These are phyloP conservation scores for Berghia stephanieae DNA, from an alignment of 1,140 invertebrate genomes.

Conservation along the genomic window DNA sequence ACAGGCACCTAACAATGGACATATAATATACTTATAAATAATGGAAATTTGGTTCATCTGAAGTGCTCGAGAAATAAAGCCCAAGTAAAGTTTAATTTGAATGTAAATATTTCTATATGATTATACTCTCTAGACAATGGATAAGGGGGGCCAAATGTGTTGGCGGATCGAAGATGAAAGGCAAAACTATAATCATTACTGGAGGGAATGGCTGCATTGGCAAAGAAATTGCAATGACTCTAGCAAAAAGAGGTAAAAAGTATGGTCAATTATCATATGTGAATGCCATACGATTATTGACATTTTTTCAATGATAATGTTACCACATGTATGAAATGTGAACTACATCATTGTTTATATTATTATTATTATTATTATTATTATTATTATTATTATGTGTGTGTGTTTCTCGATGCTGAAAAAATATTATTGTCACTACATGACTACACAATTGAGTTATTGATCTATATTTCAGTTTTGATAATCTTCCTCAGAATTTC, in stretches of 20 bases:
- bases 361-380: not conserved
- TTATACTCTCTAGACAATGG: constrained; percentile 56
- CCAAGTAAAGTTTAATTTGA: too few species aligned
- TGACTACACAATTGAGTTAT: too few species aligned
- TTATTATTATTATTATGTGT: not conserved
- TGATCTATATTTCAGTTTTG: too few species aligned
- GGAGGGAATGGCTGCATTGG: constrained; percentile 88
- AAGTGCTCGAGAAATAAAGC: too few species aligned
- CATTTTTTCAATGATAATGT: not conserved
- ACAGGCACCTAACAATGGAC: too few species aligned
- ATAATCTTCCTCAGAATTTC: too few species aligned
- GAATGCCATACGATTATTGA: too few species aligned
- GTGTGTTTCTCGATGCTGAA: not conserved
- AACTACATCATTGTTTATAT: not conserved
- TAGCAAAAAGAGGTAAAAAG: constrained; percentile 69
- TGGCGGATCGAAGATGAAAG: constrained; percentile 49
- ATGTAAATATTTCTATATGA: too few species aligned
- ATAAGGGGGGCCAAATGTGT: constrained; percentile 58
- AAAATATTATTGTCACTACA: too few species aligned
- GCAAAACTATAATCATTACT: constrained; percentile 74
- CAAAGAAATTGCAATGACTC: constrained; percentile 77
- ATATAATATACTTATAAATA: too few species aligned
- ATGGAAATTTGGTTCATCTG: too few species aligned
- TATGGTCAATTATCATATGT: too few species aligned
- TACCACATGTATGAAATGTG: not conserved